These are phyloP conservation scores for Drosophila serrata DNA, from an alignment of 1,140 invertebrate species.

Conservation along the genomic window DNA sequence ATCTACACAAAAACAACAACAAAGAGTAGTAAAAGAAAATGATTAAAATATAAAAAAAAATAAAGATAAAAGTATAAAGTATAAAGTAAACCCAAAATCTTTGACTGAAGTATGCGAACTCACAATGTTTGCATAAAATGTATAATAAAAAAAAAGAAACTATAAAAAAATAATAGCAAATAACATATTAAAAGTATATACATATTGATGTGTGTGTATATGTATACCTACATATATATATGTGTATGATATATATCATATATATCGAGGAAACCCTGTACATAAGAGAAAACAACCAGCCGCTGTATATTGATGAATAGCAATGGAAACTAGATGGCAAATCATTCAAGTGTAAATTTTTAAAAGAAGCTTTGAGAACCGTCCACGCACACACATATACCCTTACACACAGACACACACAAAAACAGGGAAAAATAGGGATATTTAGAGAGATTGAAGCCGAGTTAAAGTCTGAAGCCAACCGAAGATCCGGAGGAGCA, in stretches of 20 bases:
- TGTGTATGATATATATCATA: conserved; percentile 17
- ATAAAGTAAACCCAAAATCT: conserved; percentile 42
- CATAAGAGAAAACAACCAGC: conserved; percentile 17
- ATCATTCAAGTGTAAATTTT: conserved; percentile 68
- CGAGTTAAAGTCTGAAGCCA: conserved; percentile 7
- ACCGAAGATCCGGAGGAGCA: conserved; percentile 37
- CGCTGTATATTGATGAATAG: conserved; percentile 26
- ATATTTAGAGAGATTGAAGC: background rate
- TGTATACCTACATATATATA: conserved; percentile 1
- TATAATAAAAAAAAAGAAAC: conserved; percentile 48
- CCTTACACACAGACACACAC: conserved; percentile 5
- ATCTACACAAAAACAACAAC: background rate
- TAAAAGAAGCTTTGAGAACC: conserved; percentile 80
- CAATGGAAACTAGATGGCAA: conserved; percentile 38
- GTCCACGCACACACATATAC: conserved; percentile 74
- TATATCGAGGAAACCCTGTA: conserved; percentile 31
- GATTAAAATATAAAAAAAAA: background rate
- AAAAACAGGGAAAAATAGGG: background rate
- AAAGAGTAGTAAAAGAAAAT: conserved; percentile 2
- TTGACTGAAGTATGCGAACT: conserved; percentile 72
- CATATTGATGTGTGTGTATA: background rate
- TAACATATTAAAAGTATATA: conserved; percentile 17
- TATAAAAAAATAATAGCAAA: conserved; percentile 29
- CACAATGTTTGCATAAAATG: conserved; percentile 49
- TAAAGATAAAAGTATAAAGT: background rate